These are phyloP conservation scores for Lepilemur ruficaudatus DNA, from an alignment of 2,797 vertebrate genomes.

Conservation along the genomic window DNA sequence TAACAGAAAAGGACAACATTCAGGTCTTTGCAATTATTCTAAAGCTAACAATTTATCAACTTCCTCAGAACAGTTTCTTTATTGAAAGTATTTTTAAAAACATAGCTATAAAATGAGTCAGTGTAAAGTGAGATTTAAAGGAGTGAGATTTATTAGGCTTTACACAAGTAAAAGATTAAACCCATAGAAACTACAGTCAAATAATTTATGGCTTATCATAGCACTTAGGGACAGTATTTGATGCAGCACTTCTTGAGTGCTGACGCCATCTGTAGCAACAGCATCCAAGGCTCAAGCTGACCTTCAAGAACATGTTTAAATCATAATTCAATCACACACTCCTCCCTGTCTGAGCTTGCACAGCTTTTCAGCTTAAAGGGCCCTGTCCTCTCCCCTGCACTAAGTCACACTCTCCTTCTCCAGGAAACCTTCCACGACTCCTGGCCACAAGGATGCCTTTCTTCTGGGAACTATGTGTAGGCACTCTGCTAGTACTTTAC, in stretches of 20 bases:
- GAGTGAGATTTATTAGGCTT: conserved; percentile 26
- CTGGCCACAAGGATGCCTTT: not conserved
- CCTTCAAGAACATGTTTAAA: not conserved
- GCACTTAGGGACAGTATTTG: not conserved
- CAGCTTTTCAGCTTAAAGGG: not conserved
- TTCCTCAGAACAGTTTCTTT: not conserved
- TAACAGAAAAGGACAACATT: conserved; percentile 61
- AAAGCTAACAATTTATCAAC: not conserved
- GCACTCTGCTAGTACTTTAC: not conserved
- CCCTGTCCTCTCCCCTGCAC: rapidly evolving
- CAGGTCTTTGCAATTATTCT: not conserved
- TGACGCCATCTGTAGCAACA: not conserved
- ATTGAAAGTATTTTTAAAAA: not conserved
- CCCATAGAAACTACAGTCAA: not conserved
- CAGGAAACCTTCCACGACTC: not conserved
- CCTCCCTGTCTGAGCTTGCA: not conserved
- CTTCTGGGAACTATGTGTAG: not conserved
- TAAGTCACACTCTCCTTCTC: not conserved
- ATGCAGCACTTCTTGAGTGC: not conserved
- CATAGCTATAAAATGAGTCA: not conserved
- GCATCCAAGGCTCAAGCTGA: not conserved
- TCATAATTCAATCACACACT: not conserved
- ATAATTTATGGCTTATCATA: not conserved
- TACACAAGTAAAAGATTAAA: not conserved
- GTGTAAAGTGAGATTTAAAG: not conserved